Evolutionary conservation across 2,797 vertebrate genomes (phyloP).

Genomic region (Anguilla megastoma): DNA sequence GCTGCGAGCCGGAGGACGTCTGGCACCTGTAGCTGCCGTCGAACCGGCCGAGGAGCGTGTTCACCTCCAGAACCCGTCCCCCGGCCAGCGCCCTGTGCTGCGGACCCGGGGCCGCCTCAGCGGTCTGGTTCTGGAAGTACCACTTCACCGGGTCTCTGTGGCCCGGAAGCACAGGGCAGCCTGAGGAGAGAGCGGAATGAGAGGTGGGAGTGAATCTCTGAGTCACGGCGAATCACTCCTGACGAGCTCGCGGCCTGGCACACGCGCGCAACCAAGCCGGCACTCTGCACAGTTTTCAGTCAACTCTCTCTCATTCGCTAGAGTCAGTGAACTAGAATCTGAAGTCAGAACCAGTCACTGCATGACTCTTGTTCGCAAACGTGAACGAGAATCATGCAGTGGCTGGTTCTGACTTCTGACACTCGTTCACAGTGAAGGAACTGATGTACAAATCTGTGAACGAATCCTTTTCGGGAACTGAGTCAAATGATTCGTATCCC

Average conservation of each 20-base stretch:
- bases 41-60: slow-evolving; percentile 64
- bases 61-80: slow-evolving; percentile 79
- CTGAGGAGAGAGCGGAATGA: slow-evolving; percentile 53
- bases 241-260: neutral
- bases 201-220: neutral
- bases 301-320: too few species aligned
- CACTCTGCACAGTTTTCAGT: too few species aligned
- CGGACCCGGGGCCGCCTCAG: slow-evolving; percentile 62
- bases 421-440: too few species aligned
- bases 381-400: too few species aligned
- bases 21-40: slow-evolving; percentile 71
- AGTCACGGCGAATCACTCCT: slow-evolving; percentile 26
- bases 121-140: slow-evolving; percentile 70
- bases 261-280: neutral
- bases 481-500: too few species aligned
- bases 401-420: too few species aligned
- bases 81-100: slow-evolving; percentile 67
- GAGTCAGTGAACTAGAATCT: too few species aligned
- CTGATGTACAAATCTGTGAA: too few species aligned
- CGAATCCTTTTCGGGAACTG: too few species aligned
- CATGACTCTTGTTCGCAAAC: too few species aligned
- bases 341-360: too few species aligned
- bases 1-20: slow-evolving; percentile 61
- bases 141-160: slow-evolving; percentile 70
- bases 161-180: slow-evolving; percentile 74